Conservation (phyloP, 2,113 vertebrate species). For the Pedionomus torquatus region DNA sequence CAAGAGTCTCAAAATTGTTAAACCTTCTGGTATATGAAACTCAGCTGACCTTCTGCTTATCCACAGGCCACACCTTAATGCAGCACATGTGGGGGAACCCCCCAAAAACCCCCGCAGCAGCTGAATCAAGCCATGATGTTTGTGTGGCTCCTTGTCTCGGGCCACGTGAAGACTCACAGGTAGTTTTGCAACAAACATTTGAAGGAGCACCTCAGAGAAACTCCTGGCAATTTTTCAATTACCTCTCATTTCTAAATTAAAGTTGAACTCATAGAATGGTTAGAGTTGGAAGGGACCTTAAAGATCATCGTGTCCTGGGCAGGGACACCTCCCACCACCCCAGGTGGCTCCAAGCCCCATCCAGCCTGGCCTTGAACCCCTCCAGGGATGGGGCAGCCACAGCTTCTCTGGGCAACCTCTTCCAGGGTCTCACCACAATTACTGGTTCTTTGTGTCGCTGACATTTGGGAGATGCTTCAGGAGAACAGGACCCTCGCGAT, state of each 20-base stretch:
- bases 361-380: too few relatives aligned
- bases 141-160: rapidly evolving
- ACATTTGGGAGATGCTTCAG: rapidly evolving
- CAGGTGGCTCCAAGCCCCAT: too few relatives aligned
- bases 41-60: neutral
- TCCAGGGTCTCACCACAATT: too few relatives aligned
- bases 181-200: too few relatives aligned
- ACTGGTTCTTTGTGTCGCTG: neutral
- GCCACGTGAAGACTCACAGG: neutral
- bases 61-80: neutral
- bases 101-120: neutral
- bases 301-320: too few relatives aligned
- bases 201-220: neutral
- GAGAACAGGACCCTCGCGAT: rapidly evolving
- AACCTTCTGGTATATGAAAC: rapidly evolving
- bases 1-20: neutral
- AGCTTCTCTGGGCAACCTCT: too few relatives aligned
- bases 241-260: neutral
- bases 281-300: too few relatives aligned
- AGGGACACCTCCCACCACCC: too few relatives aligned
- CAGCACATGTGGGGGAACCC: neutral
- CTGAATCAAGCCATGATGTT: rapidly evolving
- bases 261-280: too few relatives aligned
- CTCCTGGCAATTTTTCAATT: neutral
- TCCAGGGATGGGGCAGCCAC: too few relatives aligned